Conservation (phyloP, 2,888 invertebrate species). For the Dorcus hopei region DNA sequence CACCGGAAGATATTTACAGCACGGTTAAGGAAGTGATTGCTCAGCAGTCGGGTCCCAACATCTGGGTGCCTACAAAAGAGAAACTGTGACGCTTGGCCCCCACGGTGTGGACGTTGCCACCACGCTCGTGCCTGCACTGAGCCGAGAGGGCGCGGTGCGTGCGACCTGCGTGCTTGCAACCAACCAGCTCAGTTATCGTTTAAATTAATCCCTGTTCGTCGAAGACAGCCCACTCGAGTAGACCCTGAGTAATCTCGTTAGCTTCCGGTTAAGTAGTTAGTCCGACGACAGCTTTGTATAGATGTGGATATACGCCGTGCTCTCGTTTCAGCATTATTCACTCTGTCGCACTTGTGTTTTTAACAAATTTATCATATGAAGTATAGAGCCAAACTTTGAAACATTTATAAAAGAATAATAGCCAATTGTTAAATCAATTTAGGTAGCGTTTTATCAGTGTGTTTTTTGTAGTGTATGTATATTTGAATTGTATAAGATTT, state of each 20-base stretch:
- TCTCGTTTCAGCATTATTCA: slow-evolving; percentile 33
- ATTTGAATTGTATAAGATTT: slow-evolving; percentile 39
- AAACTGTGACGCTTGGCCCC: slow-evolving; percentile 78
- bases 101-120: slow-evolving; percentile 59
- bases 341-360: slow-evolving; percentile 43
- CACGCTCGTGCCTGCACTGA: slow-evolving; percentile 49
- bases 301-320: slow-evolving; percentile 41
- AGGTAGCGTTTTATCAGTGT: slow-evolving; percentile 48
- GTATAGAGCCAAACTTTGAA: slow-evolving; percentile 16
- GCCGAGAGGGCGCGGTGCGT: slow-evolving; percentile 29
- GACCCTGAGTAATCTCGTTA: slow-evolving; percentile 34
- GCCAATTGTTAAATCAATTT: slow-evolving; percentile 47
- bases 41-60: slow-evolving; percentile 91
- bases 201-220: slow-evolving; percentile 27
- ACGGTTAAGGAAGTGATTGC: slow-evolving; percentile 93
- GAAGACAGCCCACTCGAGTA: slow-evolving; percentile 24
- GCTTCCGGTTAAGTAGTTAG: slow-evolving; percentile 27
- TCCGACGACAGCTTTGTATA: slow-evolving; percentile 38
- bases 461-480: slow-evolving; percentile 48
- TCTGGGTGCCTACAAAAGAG: slow-evolving; percentile 97
- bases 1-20: slow-evolving; percentile 94
- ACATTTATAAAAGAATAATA: slow-evolving; percentile 32
- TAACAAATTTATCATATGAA: slow-evolving; percentile 36
- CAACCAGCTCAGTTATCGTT: slow-evolving; percentile 36
- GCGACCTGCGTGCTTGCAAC: slow-evolving; percentile 37